Evolutionary conservation across 2,888 invertebrate species (phyloP).

Genomic region (Gisinianus flammeolus): DNA sequence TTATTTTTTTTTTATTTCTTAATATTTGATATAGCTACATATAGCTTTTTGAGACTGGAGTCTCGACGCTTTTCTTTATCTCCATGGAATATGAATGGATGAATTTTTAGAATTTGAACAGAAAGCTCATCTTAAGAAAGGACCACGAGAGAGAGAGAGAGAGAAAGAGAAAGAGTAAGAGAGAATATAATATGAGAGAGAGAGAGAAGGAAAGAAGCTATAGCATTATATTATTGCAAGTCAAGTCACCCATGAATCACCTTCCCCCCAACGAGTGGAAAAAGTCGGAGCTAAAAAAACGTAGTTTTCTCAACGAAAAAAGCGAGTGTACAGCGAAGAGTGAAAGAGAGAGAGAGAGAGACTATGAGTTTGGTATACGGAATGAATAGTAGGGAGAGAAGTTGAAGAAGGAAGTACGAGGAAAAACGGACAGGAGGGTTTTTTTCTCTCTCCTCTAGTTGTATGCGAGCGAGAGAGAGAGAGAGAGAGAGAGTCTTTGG

Average conservation of each 20-base stretch:
- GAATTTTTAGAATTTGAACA: no score
- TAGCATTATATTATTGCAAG: no score
- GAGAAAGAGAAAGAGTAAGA: no score
- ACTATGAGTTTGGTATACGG: not conserved
- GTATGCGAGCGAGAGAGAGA: not conserved
- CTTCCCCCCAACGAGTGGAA: not conserved
- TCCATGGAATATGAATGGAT: no score
- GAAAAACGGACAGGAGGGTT: not conserved
- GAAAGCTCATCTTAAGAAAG: no score
- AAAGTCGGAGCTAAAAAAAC: not conserved
- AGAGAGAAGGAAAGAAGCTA: no score
- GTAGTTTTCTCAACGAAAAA: not conserved
- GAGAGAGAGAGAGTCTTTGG: not conserved
- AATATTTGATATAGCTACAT: no score
- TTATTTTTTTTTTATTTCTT: no score
- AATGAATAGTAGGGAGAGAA: not conserved
- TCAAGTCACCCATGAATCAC: not conserved
- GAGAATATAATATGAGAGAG: no score
- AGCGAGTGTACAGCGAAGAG: not conserved
- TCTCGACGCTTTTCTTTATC: no score
- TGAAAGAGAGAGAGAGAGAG: not conserved
- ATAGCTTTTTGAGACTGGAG: no score
- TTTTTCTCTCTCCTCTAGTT: not conserved
- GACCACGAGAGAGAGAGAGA: no score
- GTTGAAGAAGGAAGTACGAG: slow-evolving; percentile 11